A percentile compares a stretch with the other conserved stretches of the same genome.
These are phyloP conservation scores for Aphodius sticticus DNA, from an alignment of 2,888 invertebrate species.

Conservation along the genomic window DNA sequence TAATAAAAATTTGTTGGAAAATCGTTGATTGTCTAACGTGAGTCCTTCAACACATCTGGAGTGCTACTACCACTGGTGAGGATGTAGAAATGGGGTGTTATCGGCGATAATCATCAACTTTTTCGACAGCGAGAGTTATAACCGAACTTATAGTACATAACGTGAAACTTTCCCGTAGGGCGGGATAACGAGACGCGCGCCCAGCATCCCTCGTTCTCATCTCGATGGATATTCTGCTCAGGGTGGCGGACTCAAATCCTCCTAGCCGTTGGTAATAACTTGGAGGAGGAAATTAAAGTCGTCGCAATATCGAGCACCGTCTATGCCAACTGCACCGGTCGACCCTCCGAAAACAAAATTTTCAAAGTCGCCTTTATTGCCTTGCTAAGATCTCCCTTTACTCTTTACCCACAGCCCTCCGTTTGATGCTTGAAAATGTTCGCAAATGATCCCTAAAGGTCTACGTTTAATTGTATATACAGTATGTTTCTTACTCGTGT, in stretches of 20 bases:
- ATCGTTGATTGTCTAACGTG: no score
- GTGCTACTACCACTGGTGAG: background rate
- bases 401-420: no score
- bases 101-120: background rate
- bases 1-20: no score
- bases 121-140: background rate
- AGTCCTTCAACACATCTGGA: no score
- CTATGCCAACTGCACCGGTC: background rate
- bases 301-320: background rate
- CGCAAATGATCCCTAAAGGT: no score
- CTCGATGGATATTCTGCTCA: background rate
- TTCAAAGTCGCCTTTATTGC: background rate
- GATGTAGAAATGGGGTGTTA: background rate
- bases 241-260: background rate
- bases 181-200: background rate
- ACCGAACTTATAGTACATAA: background rate
- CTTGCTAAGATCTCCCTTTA: background rate
- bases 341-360: background rate
- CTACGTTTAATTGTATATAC: no score
- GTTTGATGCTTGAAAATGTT: no score
- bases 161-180: background rate
- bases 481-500: no score
- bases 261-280: background rate
- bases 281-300: background rate
- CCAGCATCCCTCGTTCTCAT: background rate